A percentile compares a stretch with the other conserved stretches of the same genome.
Evolutionary conservation across 2,113 vertebrate species (phyloP).

Genomic region (Telmatochromis sp.): DNA sequence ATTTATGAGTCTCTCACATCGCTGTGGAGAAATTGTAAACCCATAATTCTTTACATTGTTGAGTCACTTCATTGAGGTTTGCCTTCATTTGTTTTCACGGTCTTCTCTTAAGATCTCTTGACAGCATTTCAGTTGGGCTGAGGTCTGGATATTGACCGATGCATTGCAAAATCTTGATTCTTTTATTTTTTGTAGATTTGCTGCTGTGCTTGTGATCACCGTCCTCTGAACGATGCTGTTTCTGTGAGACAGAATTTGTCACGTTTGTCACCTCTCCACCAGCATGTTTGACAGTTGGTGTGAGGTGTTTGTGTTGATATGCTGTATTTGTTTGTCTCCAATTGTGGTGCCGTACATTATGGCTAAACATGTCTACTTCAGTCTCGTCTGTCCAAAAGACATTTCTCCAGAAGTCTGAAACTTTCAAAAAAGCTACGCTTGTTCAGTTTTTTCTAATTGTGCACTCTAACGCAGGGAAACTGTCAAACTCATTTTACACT

Average conservation of each 20-base stretch:
- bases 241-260: background rate
- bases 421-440: background rate
- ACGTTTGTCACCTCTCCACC: background rate
- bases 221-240: background rate
- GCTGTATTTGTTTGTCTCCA: background rate
- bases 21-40: background rate
- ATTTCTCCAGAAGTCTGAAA: background rate
- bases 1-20: background rate
- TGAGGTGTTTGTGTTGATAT: background rate
- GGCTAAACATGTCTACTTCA: background rate
- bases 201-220: background rate
- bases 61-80: background rate
- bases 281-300: background rate
- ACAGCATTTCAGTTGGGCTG: background rate
- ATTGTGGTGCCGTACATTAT: background rate
- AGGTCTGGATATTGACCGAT: background rate
- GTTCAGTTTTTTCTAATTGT: background rate
- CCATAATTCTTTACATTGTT: background rate
- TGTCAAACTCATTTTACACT: background rate
- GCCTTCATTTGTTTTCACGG: background rate
- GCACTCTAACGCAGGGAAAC: background rate
- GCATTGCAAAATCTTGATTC: background rate
- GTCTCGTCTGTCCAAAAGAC: background rate
- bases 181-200: background rate
- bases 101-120: background rate